phyloP scores from a whole-genome alignment of 2,113 vertebrate genomes.

The Thermophis baileyi region DNA sequence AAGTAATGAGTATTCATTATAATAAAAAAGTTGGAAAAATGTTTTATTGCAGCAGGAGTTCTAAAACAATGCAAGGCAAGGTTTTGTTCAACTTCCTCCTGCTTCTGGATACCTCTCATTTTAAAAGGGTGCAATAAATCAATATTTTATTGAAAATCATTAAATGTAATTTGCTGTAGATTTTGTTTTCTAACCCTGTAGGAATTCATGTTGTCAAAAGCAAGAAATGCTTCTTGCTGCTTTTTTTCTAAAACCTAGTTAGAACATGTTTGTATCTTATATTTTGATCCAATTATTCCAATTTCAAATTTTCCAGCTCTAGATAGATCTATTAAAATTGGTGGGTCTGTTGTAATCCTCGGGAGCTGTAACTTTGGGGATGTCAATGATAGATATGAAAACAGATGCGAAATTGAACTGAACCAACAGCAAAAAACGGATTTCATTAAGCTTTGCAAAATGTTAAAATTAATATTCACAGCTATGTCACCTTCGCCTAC shows the following conservation, averaged over 20 bases:
- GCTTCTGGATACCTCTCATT: neutral
- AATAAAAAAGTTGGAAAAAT: neutral
- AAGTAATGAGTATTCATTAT: neutral
- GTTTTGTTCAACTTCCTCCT: neutral
- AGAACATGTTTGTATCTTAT: conserved; percentile 12
- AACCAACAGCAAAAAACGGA: conserved; percentile 57
- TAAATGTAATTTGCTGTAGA: conserved; percentile 14
- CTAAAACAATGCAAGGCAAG: neutral
- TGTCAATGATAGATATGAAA: conserved; percentile 50
- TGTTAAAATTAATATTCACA: conserved; percentile 78
- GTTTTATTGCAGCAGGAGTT: neutral
- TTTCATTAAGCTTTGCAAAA: conserved; percentile 72
- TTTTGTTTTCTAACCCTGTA: conserved; percentile 1
- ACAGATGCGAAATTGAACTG: conserved; percentile 53
- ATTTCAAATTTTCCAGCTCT: neutral
- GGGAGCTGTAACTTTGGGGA: conserved; percentile 37
- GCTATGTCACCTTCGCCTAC: conserved; percentile 81
- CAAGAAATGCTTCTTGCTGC: neutral
- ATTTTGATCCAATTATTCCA: neutral
- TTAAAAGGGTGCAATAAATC: neutral
- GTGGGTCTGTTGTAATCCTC: conserved; percentile 24
- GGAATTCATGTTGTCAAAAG: conserved; percentile 11
- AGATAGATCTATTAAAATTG: neutral
- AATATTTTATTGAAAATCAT: neutral
- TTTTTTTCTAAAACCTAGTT: conserved; percentile 4